Evolutionary conservation across 1,140 invertebrate species (phyloP).

Genomic region (Protaetia brevitarsis): DNA sequence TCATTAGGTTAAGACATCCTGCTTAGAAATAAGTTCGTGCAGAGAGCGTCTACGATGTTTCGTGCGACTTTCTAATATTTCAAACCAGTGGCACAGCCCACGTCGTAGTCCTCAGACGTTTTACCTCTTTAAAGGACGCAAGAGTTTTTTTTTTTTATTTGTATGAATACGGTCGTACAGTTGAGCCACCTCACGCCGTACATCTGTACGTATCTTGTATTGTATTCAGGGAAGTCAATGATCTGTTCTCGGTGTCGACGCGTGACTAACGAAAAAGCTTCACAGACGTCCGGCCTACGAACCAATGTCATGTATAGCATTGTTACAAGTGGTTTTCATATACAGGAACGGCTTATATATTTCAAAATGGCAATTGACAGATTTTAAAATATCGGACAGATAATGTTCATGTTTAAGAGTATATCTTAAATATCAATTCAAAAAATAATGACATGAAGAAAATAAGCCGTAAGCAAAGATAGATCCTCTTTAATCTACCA

Average conservation of each 20-base stretch:
- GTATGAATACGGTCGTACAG: background rate
- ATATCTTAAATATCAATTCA: too few relatives aligned
- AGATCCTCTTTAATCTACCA: too few relatives aligned
- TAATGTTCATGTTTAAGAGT: too few relatives aligned
- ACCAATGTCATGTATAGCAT: too few relatives aligned
- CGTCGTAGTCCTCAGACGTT: background rate
- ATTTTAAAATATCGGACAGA: too few relatives aligned
- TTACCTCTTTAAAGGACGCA: background rate
- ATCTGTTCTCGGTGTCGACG: background rate
- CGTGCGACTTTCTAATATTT: background rate
- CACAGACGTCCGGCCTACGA: background rate
- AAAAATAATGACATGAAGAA: too few relatives aligned
- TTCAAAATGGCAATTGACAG: too few relatives aligned
- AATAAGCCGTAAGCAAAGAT: too few relatives aligned
- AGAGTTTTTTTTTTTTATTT: too few relatives aligned
- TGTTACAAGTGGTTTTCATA: too few relatives aligned
- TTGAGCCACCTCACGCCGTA: background rate
- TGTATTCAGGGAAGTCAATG: background rate
- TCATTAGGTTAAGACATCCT: background rate
- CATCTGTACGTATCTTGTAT: background rate
- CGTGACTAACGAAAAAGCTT: constrained; percentile 5
- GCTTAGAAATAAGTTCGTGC: background rate
- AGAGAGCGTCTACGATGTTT: too few relatives aligned
- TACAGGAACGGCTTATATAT: too few relatives aligned
- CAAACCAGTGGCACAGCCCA: background rate